Evolutionary conservation across 2,888 invertebrate species (phyloP), one percentile per base, ranked within the genome.

Genomic region (Aspidiotus destructor): DNA sequence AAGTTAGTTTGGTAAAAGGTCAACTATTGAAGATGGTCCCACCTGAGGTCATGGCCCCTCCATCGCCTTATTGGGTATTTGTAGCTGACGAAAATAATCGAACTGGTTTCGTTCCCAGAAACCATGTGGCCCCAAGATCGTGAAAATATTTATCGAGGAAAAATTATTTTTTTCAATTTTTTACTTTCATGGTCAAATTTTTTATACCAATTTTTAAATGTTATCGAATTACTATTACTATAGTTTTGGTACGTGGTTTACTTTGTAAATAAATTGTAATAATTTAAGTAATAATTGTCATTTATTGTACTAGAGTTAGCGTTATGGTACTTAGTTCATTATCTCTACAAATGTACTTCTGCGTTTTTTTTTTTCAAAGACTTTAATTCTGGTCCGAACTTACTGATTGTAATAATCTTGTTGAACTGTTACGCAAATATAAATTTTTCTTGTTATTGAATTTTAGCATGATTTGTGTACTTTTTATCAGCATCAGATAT

Each of bases 1-100:
- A 97, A 78, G 77, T 97, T 42, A 84, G 85, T 71, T 83, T 97
- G 75, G 80, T 81, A 72, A 81, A 84, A 67, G 91, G 92, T 72
- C 90, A 83, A 73, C 81, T 82, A 57, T 78, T 82, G 72, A 73
- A 81, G 11, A 77, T 86, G 5, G 82, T 84, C 75, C 84, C 76
- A 81, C 84, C 0, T 8, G 62, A 62, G 60, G 44, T 67, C 13
- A 55, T 41, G 13, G 42, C 42, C 41, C 16, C 62, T 41, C 28
- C 62, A 8, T 62, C 69, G 2, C 15, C 54, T 9, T 87, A 87
- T 5, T 88, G 87, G 87, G 81, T 85, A 0, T 80, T 85, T 76
- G 87, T 84, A 0, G 77, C 81, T 0, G 75, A 80, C 0, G 83
- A 85, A 76, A 81, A 83, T 55, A 81, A 80, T 60, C 79, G 76